Base-by-base conservation (phyloP, 1,140 invertebrate species). In the Apis cerana region DNA sequence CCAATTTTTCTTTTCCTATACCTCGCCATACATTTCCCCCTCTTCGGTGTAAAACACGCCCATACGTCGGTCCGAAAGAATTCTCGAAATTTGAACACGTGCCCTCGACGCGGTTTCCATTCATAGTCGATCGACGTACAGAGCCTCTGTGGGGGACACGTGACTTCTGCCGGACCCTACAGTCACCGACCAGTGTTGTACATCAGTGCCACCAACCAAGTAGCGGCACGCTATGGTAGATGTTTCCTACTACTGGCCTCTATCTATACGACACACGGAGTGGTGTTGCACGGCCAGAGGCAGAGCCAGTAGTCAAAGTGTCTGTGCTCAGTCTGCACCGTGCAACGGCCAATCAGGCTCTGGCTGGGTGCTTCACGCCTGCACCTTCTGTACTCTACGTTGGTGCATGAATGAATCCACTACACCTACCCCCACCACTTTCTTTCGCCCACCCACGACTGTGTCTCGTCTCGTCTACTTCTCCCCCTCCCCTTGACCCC, bases 381-480 rank as follows among this genome's bases (percentile, higher is more conserved):
- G 78, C 85, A 88, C 89, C 84, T 88, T 86, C 77, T 80, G 85
- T 84, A 75, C 84, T 89, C 79, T 87, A 84, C 83, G 82, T 89
- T 80, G 79, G 80, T 88, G 85, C 83, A 88, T 88, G 89, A 89
- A 89, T 89, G 87, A 72, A 87, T 85, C 80, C 81, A 23, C 84
- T 83, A 80, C 87, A 87, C 54, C 84, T 87, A 87, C 43, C 88
- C 88, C 88, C 85, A 84, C 85, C 77, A 84, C 17, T 81, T 87
- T 90, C 87, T 89, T 89, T 86, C 64, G 78, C 85, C 88, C 89
- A 88, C 85, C 89, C 86, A 84, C 88, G 80, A 72, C 86, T 54
- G 75, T 69, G 54, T 90, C 54, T 83, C 50, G 79, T 74, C 64
- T 75, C n/a, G 33, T 56, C 59, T 21, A 19, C 15, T 33, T n/a